A percentile compares a stretch with the other conserved stretches of the same genome.
phyloP scores from a whole-genome alignment of 2,797 vertebrate species.

The Echeneis naucrates region DNA sequence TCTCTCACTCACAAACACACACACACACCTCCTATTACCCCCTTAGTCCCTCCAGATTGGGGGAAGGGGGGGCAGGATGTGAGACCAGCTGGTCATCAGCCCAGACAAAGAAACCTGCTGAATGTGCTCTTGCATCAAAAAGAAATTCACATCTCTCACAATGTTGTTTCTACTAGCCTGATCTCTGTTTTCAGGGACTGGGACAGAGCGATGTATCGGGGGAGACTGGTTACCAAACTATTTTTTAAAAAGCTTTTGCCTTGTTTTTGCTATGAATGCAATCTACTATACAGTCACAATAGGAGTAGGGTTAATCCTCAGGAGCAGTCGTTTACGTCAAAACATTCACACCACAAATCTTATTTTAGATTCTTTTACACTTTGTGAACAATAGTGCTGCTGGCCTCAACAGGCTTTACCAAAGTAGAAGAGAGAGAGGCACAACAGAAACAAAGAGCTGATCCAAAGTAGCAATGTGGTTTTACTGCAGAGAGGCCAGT shows the following conservation, averaged over 20 bases:
- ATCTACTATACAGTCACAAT: background rate
- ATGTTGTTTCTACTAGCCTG: constrained; percentile 38
- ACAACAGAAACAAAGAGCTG: constrained; percentile 32
- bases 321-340: background rate
- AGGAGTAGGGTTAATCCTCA: constrained; percentile 6
- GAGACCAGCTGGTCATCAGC: constrained; percentile 84
- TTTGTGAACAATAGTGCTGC: background rate
- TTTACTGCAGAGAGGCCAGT: constrained; percentile 67
- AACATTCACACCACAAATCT: constrained; percentile 9
- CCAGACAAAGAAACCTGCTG: constrained; percentile 85
- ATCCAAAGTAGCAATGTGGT: constrained; percentile 43
- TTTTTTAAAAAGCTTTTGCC: no score
- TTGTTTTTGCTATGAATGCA: constrained; percentile 15
- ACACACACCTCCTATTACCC: constrained; percentile 46
- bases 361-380: constrained; percentile 8
- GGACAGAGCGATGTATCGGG: background rate
- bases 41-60: constrained; percentile 52
- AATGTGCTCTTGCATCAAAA: constrained; percentile 80
- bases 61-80: constrained; percentile 76
- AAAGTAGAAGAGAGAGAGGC: constrained; percentile 20
- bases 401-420: constrained; percentile 10
- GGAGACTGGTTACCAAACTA: constrained; percentile 16
- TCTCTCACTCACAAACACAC: constrained; percentile 4
- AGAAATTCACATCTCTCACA: constrained; percentile 55
- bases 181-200: constrained; percentile 30